These are phyloP conservation scores for Uromys caudimaculatus DNA, from an alignment of 2,797 vertebrate species.

Conservation along the genomic window DNA sequence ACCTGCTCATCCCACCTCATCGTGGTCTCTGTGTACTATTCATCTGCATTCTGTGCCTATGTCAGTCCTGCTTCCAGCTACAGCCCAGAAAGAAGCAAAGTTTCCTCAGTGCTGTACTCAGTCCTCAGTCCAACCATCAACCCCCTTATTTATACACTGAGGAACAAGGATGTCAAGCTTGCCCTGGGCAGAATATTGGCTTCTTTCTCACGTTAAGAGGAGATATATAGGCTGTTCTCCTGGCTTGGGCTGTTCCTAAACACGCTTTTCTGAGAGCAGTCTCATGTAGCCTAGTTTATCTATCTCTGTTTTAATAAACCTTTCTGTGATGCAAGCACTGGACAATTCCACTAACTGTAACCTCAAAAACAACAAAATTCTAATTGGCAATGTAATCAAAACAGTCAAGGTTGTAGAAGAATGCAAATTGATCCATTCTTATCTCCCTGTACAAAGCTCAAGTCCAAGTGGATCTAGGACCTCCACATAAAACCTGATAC, in stretches of 20 bases:
- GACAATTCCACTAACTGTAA: not conserved
- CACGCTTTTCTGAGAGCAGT: not conserved
- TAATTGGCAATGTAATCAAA: not conserved
- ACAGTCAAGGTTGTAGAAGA: too few species aligned
- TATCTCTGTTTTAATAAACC: not conserved
- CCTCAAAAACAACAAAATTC: not conserved
- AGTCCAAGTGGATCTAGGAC: too few species aligned
- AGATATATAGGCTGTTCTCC: not conserved
- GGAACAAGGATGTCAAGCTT: not conserved
- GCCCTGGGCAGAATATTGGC: not conserved
- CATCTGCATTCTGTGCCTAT: constrained; percentile 31
- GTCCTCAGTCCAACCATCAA: not conserved
- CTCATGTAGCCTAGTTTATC: not conserved
- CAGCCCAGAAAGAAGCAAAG: not conserved
- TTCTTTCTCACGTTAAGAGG: not conserved
- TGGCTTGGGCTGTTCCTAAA: not conserved
- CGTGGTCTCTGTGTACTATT: not conserved
- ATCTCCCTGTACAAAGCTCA: too few species aligned
- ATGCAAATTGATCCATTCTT: too few species aligned
- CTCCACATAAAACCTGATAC: too few species aligned
- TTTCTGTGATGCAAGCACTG: not conserved
- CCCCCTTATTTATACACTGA: not conserved
- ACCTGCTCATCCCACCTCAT: not conserved
- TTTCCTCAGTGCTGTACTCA: not conserved
- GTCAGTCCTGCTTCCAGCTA: constrained; percentile 13